Evolutionary conservation across 1,140 invertebrate species (phyloP), one percentile per base, ranked within the genome.

Genomic region (Caenorhabditis inopinata): DNA sequence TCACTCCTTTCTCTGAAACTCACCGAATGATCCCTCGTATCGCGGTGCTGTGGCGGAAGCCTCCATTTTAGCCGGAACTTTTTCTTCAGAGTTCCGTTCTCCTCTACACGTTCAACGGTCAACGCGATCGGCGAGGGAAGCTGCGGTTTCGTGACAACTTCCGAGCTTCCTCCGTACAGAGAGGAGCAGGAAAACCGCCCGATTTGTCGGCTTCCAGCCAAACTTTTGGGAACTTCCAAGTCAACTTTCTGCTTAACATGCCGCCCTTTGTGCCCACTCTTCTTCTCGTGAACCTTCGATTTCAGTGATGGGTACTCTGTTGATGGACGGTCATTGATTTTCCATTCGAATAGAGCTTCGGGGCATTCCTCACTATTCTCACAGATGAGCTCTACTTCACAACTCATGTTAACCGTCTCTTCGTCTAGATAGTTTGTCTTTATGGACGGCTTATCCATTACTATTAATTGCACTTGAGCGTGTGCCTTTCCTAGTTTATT

Each of bases 301-400:
- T 79, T 79, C 23, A 45, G 23, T 42, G 53, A 68, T 58, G 77
- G 77, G 29, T 68, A 49, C n/a, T 79, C 68, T 16, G 46, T 58
- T 6, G 68, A 25, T 18, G 77, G 68, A 25, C 53, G 77, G 27
- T 79, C 77, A 46, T 58, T 81, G 9, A 58, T 76, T 21, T 58
- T 58, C 73, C 62, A 81, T 45, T 76, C 48, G 23, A 74, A 80
- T 16, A 80, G 45, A n/a, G 62, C 78, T 51, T 80, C 78, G n/a
- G 78, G 62, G 45, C 68, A 74, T 35, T 80, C 73, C 14, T 18
- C 79, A 27, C 49, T 46, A 38, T 78, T 74, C 16, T 68, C 75
- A 53, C 80, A 81, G 25, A 29, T 53, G 12, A 74, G 46, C 45
- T 81, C 80, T 9, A 81, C 73, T 49, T 81, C 80, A 74, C 80